phyloP scores from a whole-genome alignment of 2,113 vertebrate genomes.

The Suncus etruscus region DNA sequence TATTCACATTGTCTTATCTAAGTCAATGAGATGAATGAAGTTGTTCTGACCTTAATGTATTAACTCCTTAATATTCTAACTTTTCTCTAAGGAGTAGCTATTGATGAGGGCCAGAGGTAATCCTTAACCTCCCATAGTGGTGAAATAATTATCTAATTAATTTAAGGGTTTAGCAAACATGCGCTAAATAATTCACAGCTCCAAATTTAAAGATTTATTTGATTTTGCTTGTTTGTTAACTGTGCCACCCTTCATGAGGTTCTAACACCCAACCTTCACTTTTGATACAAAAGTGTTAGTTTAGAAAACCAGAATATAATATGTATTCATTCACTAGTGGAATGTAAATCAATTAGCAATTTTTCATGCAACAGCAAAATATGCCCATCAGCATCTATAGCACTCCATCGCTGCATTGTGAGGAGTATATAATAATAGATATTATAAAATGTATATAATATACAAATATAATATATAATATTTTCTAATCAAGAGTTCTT shows the following conservation, averaged over 20 bases:
- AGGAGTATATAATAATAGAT: neutral
- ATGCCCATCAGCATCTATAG: neutral
- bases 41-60: neutral
- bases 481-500: slow-evolving; percentile 46
- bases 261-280: neutral
- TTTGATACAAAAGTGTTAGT: neutral
- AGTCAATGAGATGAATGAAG: neutral
- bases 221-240: neutral
- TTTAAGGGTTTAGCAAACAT: neutral
- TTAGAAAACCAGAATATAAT: slow-evolving; percentile 16
- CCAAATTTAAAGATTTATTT: slow-evolving; percentile 11
- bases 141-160: neutral
- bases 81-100: neutral
- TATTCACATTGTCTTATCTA: slow-evolving; percentile 10
- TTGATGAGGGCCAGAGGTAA: no score
- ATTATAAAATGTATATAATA: no score
- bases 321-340: neutral
- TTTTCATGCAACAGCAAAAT: neutral
- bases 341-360: neutral
- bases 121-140: neutral
- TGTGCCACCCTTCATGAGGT: neutral
- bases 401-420: neutral
- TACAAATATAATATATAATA: no score
- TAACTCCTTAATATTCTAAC: neutral
- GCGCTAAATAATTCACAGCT: neutral